phyloP scores from a whole-genome alignment of 1,140 invertebrate species.

The Antheraea pernyi region DNA sequence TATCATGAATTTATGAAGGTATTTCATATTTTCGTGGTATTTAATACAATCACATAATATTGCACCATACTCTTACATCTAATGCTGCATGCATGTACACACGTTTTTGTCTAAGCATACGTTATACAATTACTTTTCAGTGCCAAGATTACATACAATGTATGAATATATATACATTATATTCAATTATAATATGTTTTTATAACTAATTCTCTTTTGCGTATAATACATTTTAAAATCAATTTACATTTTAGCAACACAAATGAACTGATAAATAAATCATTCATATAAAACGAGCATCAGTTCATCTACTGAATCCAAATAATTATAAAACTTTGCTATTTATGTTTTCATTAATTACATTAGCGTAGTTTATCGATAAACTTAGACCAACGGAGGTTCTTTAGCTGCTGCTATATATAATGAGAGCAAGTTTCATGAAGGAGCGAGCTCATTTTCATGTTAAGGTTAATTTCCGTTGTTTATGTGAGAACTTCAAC shows the following conservation, averaged over 20 bases:
- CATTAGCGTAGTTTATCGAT: constrained; percentile 8
- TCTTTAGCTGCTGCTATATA: constrained; percentile 21
- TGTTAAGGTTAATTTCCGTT: constrained; percentile 45
- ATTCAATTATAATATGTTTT: no score
- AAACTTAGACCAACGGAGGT: constrained; percentile 20
- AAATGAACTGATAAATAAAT: neutral
- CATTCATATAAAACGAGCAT: neutral
- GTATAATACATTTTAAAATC: no score
- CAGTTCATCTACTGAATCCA: neutral
- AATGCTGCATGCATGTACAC: no score
- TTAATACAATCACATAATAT: neutral
- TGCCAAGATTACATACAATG: no score
- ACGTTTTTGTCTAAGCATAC: no score
- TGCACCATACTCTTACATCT: no score
- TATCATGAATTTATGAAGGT: no score
- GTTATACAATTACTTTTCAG: no score
- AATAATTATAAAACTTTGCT: constrained; percentile 1
- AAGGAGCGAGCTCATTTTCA: constrained; percentile 36
- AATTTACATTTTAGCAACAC: neutral
- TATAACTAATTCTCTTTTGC: no score
- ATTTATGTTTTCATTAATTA: constrained; percentile 1
- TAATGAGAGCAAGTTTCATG: constrained; percentile 32
- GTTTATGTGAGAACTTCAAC: constrained; percentile 33
- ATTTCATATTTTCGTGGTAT: neutral
- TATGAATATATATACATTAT: no score